These are phyloP conservation scores for Liparis tanakae DNA, from an alignment of 2,797 vertebrate species.

Conservation along the genomic window DNA sequence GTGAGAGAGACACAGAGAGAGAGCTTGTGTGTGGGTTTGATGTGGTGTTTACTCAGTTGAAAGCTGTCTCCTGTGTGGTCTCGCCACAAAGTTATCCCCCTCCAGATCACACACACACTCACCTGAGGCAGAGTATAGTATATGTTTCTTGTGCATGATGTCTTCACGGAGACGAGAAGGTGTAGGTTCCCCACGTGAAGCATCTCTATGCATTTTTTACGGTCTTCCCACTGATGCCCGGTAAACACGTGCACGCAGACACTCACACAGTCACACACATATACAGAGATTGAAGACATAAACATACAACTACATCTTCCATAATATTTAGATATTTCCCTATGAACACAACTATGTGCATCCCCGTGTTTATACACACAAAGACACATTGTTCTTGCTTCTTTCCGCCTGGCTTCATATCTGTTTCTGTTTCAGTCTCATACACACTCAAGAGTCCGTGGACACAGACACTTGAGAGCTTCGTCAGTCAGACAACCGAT, in stretches of 20 bases:
- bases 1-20: neutral
- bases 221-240: conserved; percentile 34
- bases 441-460: conserved; percentile 77
- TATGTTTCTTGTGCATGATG: conserved; percentile 47
- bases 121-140: conserved; percentile 68
- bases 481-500: conserved; percentile 12
- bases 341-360: conserved; percentile 42
- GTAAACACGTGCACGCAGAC: neutral
- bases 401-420: conserved; percentile 43
- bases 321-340: conserved; percentile 71
- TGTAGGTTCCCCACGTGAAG: conserved; percentile 50
- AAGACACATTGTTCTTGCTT: conserved; percentile 59
- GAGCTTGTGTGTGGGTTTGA: conserved; percentile 70
- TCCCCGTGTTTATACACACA: conserved; percentile 48
- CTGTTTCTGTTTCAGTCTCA: conserved; percentile 62
- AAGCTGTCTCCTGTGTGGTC: conserved; percentile 85
- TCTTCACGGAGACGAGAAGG: conserved; percentile 53
- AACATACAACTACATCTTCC: conserved; percentile 72
- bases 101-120: conserved; percentile 72
- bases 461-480: conserved; percentile 4
- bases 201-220: conserved; percentile 38
- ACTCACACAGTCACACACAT: conserved; percentile 20
- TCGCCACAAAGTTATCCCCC: conserved; percentile 73
- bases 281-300: conserved; percentile 56
- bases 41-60: conserved; percentile 86